Evolutionary conservation across 2,113 vertebrate species (phyloP), one percentile per base, ranked within the genome.

Genomic region (Hypomesus transpacificus): DNA sequence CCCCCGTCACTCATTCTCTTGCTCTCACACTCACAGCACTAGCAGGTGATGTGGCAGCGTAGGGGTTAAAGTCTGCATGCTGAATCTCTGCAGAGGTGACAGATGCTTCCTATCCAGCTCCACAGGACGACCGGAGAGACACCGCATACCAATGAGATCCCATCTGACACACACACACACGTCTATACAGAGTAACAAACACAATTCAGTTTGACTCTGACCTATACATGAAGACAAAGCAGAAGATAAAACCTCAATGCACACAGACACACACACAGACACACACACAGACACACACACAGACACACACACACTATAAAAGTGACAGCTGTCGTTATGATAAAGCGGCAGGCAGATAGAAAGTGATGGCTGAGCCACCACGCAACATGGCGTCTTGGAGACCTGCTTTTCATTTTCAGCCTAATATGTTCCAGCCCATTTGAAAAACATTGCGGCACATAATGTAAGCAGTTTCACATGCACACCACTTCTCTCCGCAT

Each of bases 21-120:
- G 22, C 22, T 56, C 14, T 4, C 70, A 71, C 14, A 64, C 63
- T 80, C 52, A 20, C 31, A 39, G 79, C 82, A 83, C 84, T 82
- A 87, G 87, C 82, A 87, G 87, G 85, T 87, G 84, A 82, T 77
- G 74, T 81, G 65, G 92, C 78, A 76, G 83, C 75, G 91, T 89
- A 92, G 91, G 79, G 71, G 91, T 92, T 93, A 91, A 91, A 91
- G 90, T 90, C 83, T 87, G 92, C 80, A 82, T 86, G 89, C 90
- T 88, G 89, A 83, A 89, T 89, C 91, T 91, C 93, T 86, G 90
- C 87, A 92, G 91, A 79, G 91, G 88, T 91, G 92, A 89, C 94
- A 95, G 95, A 94, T 93, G 94, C 95, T 93, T 90, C 87, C 93
- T 92, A 91, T 90, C 92, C 70, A 85, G 86, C 93, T 91, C 93